Evolutionary conservation across 2,888 invertebrate species (phyloP).

Genomic region (Ochlodes sylvanus): DNA sequence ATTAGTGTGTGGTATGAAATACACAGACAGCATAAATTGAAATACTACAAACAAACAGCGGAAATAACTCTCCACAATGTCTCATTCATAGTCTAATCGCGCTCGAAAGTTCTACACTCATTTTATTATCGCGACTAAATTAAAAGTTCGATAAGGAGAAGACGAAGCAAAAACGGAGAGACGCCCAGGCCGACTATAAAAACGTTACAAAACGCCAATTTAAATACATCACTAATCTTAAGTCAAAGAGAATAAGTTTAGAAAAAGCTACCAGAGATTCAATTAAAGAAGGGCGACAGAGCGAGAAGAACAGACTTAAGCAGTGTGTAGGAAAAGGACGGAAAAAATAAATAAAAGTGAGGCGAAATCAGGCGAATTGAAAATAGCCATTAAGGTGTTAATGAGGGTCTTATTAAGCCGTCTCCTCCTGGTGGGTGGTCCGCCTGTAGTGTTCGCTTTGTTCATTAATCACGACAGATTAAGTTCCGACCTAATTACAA

Average conservation of each 20-base stretch:
- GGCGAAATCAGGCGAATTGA: conserved; percentile 82
- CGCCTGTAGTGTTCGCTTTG: conserved; percentile 70
- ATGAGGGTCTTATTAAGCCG: conserved; percentile 84
- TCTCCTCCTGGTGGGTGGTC: conserved; percentile 83
- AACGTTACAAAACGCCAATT: conserved; percentile 81
- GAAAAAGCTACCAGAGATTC: conserved; percentile 78
- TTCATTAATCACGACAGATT: conserved; percentile 79
- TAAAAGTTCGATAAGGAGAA: conserved; percentile 70
- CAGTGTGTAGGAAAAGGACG: conserved; percentile 58
- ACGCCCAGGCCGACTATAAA: conserved; percentile 64
- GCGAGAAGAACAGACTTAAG: conserved; percentile 59
- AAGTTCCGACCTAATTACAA: conserved; percentile 74
- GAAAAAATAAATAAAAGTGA: conserved; percentile 76
- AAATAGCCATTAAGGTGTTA: conserved; percentile 84
- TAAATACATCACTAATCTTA: conserved; percentile 83
- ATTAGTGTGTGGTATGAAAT: no score
- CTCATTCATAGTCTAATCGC: conserved; percentile 40
- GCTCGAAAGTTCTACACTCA: conserved; percentile 37
- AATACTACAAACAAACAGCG: conserved; percentile 26
- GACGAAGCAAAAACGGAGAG: conserved; percentile 51
- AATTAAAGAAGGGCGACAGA: conserved; percentile 74
- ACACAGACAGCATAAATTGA: neutral
- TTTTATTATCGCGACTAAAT: conserved; percentile 70
- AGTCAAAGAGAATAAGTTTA: conserved; percentile 83
- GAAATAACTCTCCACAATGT: conserved; percentile 41